Base-by-base conservation (phyloP, 2,113 vertebrate species). In the Seriola aureovittata region DNA sequence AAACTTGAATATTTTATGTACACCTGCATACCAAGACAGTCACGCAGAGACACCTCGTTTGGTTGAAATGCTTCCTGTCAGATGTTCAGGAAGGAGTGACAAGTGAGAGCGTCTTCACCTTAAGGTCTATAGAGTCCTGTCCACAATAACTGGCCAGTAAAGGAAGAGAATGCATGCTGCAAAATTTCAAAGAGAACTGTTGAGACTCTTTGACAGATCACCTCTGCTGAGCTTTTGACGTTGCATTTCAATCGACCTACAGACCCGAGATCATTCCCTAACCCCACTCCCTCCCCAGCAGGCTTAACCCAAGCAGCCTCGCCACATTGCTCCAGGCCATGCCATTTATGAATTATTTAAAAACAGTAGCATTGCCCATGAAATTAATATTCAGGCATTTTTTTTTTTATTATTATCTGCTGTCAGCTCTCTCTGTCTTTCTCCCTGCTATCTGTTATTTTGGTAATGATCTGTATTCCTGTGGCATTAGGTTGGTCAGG, bases 391-490 rank as follows among this genome's bases (percentile, higher is more conserved):
- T 92, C 89, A 91, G 59, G 78, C 48, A 23, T 81, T 72, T 90
- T 74, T 72, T 72, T 23, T 29, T 29, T 29, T 29, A 2, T 29
- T 78, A 88, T 89, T 77, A 85, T 82, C 71, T 70, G 63, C 67
- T 83, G 75, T 87, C 88, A 86, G 84, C 50, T 82, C 77, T 77
- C 86, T 60, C 54, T 80, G 64, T 1, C 69, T 58, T 46, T 46
- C 62, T 52, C 54, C 55, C 5, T 38, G 38, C 82, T 81, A 74
- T 84, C 80, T 85, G 87, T 86, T 86, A 82, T 84, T 85, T 86
- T 85, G 84, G 68, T 70, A 74, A 86, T 84, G 87, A 93, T 95
- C 91, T 92, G 93, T 94, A 93, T 95, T 95, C 95, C 87, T 90
- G 78, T 67, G 78, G 90, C 90, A 85, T 73, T 62, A 62, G 78